These are phyloP conservation scores for Drosophila tani DNA, from an alignment of 1,140 invertebrate species.

Conservation along the genomic window DNA sequence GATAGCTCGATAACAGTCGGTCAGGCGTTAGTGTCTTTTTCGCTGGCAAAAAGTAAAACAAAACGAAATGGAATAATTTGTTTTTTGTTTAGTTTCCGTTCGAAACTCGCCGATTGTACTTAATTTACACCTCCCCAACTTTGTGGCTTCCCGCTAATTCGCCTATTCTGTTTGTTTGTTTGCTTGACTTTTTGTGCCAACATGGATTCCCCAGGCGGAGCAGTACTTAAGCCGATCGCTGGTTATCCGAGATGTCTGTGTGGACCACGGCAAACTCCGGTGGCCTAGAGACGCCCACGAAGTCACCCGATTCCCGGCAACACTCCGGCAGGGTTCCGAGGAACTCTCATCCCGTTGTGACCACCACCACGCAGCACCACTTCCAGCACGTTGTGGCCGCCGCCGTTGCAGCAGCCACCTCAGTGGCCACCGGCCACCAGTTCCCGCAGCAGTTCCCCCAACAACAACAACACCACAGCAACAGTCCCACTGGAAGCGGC, in stretches of 20 bases:
- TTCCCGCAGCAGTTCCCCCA: slow-evolving; percentile 47
- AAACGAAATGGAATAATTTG: slow-evolving; percentile 35
- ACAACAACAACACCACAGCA: slow-evolving; percentile 46
- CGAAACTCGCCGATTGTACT: slow-evolving; percentile 51
- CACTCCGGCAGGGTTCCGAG: slow-evolving; percentile 3
- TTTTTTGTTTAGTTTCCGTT: slow-evolving; percentile 48
- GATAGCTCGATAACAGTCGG: slow-evolving; percentile 15
- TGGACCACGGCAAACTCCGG: slow-evolving; percentile 84
- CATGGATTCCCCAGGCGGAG: slow-evolving; percentile 49
- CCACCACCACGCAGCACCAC: slow-evolving; percentile 50
- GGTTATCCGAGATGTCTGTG: slow-evolving; percentile 84
- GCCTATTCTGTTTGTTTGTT: slow-evolving; percentile 21
- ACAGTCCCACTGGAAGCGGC: slow-evolving; percentile 50
- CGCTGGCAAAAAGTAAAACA: slow-evolving; percentile 29
- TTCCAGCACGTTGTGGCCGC: slow-evolving; percentile 76
- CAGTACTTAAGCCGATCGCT: slow-evolving; percentile 32
- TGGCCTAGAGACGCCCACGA: slow-evolving; percentile 81
- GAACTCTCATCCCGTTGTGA: slow-evolving; percentile 20
- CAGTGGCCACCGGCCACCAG: slow-evolving; percentile 69
- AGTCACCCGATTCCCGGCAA: slow-evolving; percentile 11
- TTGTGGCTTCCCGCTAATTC: slow-evolving; percentile 21
- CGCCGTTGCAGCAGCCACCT: slow-evolving; percentile 70
- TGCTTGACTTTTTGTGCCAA: slow-evolving; percentile 38
- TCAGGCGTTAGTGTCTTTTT: slow-evolving; percentile 13
- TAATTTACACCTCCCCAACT: slow-evolving; percentile 48